Percentiles rank a stretch among this genome's conserved stretches.
Conservation (phyloP, 2,888 invertebrate species). For the Heliconius erato region DNA sequence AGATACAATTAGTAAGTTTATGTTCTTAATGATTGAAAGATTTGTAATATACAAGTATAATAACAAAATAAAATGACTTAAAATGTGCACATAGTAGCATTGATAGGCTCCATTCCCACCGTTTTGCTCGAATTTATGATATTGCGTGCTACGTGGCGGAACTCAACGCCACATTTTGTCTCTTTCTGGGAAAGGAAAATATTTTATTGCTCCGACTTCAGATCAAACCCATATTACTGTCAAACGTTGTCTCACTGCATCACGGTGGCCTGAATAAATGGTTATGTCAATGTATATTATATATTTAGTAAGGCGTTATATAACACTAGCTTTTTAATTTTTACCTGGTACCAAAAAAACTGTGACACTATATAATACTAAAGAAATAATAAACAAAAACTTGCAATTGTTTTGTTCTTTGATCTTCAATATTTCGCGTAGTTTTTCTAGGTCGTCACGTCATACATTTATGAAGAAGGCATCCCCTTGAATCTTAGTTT, state of each 20-base stretch:
- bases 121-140: too few relatives aligned
- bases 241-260: not conserved
- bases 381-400: too few relatives aligned
- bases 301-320: too few relatives aligned
- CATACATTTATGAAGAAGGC: not conserved
- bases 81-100: too few relatives aligned
- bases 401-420: too few relatives aligned
- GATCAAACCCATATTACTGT: not conserved
- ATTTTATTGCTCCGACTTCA: not conserved
- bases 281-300: too few relatives aligned
- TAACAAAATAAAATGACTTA: too few relatives aligned
- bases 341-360: too few relatives aligned
- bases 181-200: not conserved
- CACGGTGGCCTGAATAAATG: not conserved
- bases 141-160: not conserved
- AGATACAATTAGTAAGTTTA: not conserved
- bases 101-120: too few relatives aligned
- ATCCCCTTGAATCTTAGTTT: constrained; percentile 39
- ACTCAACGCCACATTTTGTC: not conserved
- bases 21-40: not conserved
- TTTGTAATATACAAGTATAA: not conserved
- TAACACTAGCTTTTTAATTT: too few relatives aligned
- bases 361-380: too few relatives aligned
- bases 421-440: not conserved
- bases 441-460: not conserved